Evolutionary conservation across 2,888 invertebrate species (phyloP).

Genomic region (Prenolepis imparis): DNA sequence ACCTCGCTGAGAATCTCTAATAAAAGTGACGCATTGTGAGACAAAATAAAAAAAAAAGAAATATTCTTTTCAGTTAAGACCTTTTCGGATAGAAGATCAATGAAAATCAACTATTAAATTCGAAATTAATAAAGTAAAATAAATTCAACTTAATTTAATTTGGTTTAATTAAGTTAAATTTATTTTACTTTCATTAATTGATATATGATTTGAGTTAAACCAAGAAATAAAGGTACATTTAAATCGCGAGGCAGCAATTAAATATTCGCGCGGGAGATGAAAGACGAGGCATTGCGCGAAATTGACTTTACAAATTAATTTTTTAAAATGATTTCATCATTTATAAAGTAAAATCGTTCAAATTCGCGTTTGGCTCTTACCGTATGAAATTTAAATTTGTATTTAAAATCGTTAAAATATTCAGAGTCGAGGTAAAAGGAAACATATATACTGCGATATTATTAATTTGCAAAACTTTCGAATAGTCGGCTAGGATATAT

Average conservation of each 20-base stretch:
- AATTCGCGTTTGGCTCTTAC: no score
- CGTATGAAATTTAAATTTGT: no score
- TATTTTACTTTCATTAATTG: constrained; percentile 7
- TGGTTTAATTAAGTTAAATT: background rate
- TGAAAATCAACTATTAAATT: background rate
- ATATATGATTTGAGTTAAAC: background rate
- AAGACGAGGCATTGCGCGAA: constrained; percentile 2
- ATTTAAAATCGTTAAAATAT: background rate
- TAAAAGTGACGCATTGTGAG: background rate
- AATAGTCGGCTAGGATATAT: background rate
- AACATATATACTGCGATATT: background rate
- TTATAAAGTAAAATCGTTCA: constrained; percentile 5
- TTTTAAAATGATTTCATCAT: background rate
- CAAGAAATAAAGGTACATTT: constrained; percentile 13
- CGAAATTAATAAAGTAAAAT: background rate
- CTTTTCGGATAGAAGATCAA: background rate
- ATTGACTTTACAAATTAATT: constrained; percentile 26
- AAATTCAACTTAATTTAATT: background rate
- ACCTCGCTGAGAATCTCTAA: constrained; percentile 22
- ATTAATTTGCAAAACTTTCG: background rate
- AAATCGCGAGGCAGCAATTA: background rate
- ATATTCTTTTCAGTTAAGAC: background rate
- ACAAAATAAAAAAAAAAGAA: background rate
- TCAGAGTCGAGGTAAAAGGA: background rate
- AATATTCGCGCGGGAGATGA: background rate